Percentiles rank a stretch among this genome's conserved stretches.
phyloP scores from a whole-genome alignment of 2,113 vertebrate genomes.

The Mungos mungo region DNA sequence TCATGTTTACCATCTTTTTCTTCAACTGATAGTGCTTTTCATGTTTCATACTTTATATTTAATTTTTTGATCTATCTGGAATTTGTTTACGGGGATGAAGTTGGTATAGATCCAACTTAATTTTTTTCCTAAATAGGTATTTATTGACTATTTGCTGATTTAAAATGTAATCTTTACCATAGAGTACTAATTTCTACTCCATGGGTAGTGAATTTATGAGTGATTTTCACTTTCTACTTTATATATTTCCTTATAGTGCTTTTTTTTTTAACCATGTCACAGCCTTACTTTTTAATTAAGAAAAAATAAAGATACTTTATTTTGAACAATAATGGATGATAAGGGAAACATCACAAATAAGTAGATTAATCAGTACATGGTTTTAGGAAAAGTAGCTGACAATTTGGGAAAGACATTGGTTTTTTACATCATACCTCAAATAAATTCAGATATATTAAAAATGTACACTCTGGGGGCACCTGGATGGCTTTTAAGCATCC shows the following conservation, averaged over 20 bases:
- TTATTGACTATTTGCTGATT: neutral
- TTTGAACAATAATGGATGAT: slow-evolving; percentile 12
- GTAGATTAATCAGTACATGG: neutral
- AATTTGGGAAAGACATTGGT: neutral
- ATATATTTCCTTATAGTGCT: neutral
- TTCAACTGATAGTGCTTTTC: neutral
- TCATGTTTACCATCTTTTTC: neutral
- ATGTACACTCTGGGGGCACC: neutral
- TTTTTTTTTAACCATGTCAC: neutral
- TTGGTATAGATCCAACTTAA: neutral
- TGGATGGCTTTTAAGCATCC: no score
- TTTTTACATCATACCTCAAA: neutral
- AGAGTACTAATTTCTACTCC: neutral
- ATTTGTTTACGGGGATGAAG: slow-evolving; percentile 13
- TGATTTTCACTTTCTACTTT: slow-evolving; percentile 6
- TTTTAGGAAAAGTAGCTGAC: slow-evolving; percentile 18
- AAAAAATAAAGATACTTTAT: neutral
- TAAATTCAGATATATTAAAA: slow-evolving; percentile 21
- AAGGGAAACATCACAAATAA: slow-evolving; percentile 8
- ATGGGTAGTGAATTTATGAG: neutral
- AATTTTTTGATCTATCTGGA: neutral
- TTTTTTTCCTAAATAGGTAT: neutral
- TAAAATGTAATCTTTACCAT: slow-evolving; percentile 31
- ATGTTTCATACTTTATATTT: slow-evolving; percentile 32
- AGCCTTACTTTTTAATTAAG: slow-evolving; percentile 24